Evolutionary conservation across 2,888 invertebrate genomes (phyloP).

Genomic region (Pristionchus fissidentatus): DNA sequence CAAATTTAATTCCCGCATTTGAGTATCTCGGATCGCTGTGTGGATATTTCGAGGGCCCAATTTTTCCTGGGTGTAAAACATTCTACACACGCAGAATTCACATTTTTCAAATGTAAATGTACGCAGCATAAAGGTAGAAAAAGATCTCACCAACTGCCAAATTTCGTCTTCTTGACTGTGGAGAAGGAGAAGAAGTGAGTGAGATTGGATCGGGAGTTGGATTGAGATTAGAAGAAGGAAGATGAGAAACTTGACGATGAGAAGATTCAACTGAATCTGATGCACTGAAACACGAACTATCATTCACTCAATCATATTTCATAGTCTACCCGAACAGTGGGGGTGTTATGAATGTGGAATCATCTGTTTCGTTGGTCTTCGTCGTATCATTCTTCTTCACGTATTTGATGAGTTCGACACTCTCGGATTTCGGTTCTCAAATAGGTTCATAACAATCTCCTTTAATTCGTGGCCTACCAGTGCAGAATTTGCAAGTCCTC

Average conservation of each 20-base stretch:
- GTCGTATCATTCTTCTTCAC: constrained; percentile 7
- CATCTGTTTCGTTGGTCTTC: background rate
- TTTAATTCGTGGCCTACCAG: constrained; percentile 49
- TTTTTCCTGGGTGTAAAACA: too few relatives aligned
- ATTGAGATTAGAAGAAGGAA: background rate
- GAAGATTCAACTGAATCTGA: constrained; percentile 13
- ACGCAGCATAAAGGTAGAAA: too few relatives aligned
- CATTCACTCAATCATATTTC: background rate
- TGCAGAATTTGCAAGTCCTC: constrained; percentile 64
- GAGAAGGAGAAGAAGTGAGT: background rate
- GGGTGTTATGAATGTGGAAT: background rate
- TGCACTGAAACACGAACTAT: background rate
- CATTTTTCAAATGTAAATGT: too few relatives aligned
- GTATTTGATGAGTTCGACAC: background rate
- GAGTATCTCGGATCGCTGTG: too few relatives aligned
- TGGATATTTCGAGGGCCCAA: too few relatives aligned
- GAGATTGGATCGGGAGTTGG: background rate
- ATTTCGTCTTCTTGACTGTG: background rate
- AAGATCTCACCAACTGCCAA: background rate
- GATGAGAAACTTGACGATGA: background rate
- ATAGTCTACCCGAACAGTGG: constrained; percentile 13
- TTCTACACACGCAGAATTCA: too few relatives aligned
- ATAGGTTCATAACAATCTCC: background rate
- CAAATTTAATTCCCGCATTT: background rate
- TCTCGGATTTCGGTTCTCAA: background rate